These are phyloP conservation scores for Porphyrio hochstetteri DNA, from an alignment of 2,113 vertebrate genomes.

Conservation along the genomic window DNA sequence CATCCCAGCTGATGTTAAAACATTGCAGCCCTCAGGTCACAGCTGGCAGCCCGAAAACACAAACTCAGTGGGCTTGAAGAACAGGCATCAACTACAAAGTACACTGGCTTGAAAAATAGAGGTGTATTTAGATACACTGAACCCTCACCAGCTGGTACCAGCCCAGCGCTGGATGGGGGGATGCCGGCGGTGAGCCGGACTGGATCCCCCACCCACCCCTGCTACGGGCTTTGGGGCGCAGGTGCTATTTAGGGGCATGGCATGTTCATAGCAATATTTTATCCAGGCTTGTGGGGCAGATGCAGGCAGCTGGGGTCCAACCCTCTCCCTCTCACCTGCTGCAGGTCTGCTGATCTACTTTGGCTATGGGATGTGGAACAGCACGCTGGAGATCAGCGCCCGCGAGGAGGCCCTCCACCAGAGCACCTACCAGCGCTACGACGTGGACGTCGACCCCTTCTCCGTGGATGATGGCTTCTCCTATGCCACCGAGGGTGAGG, in stretches of 20 bases:
- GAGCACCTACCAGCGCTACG: constrained; percentile 94
- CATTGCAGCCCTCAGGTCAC: neutral
- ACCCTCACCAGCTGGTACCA: neutral
- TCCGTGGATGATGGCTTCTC: constrained; percentile 77
- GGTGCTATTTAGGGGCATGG: neutral
- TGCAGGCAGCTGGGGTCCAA: fast-evolving
- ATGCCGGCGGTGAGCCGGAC: neutral
- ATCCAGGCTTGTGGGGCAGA: fast-evolving
- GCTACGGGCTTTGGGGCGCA: neutral
- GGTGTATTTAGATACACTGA: neutral
- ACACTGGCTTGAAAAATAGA: neutral
- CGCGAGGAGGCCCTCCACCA: constrained; percentile 88
- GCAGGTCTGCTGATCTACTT: constrained; percentile 93
- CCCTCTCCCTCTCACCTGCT: neutral
- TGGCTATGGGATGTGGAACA: constrained; percentile 96
- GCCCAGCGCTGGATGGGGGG: fast-evolving
- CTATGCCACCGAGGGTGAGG: constrained; percentile 73
- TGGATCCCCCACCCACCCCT: neutral
- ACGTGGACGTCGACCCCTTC: constrained; percentile 88
- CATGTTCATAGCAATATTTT: neutral
- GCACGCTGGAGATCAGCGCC: constrained; percentile 89
- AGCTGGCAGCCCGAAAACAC: neutral
- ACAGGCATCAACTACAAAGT: neutral
- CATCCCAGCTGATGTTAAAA: neutral
- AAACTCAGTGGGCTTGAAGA: neutral